A percentile compares a stretch with the other conserved stretches of the same genome.
Evolutionary conservation across 1,140 invertebrate genomes (phyloP).

Genomic region (Macrosteles quadrilineatus): DNA sequence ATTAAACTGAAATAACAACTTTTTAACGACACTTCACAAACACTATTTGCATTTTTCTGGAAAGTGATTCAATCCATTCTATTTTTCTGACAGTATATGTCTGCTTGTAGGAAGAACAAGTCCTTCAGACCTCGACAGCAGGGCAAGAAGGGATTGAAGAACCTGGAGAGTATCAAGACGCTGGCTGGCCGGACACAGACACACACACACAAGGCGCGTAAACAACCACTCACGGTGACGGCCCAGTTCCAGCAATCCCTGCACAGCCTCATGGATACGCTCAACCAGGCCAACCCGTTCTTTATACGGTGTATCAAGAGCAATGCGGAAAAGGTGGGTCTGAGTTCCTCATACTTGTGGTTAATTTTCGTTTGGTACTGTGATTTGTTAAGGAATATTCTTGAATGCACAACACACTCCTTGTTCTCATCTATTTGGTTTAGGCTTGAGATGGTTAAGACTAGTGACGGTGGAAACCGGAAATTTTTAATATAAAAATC

Average conservation of each 20-base stretch:
- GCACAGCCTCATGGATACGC: conserved; percentile 87
- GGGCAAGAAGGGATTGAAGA: conserved; percentile 79
- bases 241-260: conserved; percentile 93
- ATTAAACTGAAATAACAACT: too few species aligned
- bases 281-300: conserved; percentile 95
- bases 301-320: conserved; percentile 98
- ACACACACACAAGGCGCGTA: conserved; percentile 67
- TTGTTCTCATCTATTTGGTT: too few species aligned
- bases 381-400: too few species aligned
- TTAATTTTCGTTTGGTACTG: too few species aligned
- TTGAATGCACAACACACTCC: neutral
- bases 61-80: too few species aligned
- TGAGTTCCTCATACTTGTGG: neutral
- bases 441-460: too few species aligned
- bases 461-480: too few species aligned
- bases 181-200: conserved; percentile 70
- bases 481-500: too few species aligned
- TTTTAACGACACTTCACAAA: too few species aligned
- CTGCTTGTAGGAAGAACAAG: conserved; percentile 80
- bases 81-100: too few species aligned
- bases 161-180: conserved; percentile 87
- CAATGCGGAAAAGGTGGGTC: conserved; percentile 78
- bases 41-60: too few species aligned
- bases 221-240: conserved; percentile 89
- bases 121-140: conserved; percentile 80